Evolutionary conservation across 2,888 invertebrate genomes (phyloP), one percentile per base, ranked within the genome.

Genomic region (Drosophila paracracens): DNA sequence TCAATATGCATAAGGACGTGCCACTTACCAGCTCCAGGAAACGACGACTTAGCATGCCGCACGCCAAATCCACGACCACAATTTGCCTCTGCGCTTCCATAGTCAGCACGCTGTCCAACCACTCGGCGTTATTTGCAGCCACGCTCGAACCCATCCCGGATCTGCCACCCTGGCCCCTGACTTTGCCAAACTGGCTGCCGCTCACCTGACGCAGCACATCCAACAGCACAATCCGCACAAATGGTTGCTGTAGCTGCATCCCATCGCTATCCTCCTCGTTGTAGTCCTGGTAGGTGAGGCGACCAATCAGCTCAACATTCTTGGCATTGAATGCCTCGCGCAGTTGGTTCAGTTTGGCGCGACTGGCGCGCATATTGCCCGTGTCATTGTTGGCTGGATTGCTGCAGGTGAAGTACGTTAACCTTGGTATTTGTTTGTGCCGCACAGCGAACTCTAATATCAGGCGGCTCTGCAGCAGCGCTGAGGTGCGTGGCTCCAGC

Each of bases 361-460:
- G 76, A 43, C 46, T 74, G 82, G 74, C 63, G 51, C 50, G 68
- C 68, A 68, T 58, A 67, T 69, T 72, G 76, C 64, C 67, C 66
- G 80, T 68, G 59, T 73, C 76, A 69, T 81, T 72, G 68, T 54
- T 69, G 70, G 66, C 75, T n/a, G 76, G 65, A 77, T 78, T 83
- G 71, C 75, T 85, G 83, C 93, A 93, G 74, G 91, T 92, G 70
- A 92, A 90, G 76, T 90, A 91, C 74, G 91, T 93, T 67, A 93
- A 79, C 79, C 93, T 80, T 56, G 90, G 82, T 78, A 92, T 92
- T 79, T 91, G 85, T 79, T 92, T 92, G 76, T 91, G 82, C 70
- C 79, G 78, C 70, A 76, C 64, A 18, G 89, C 89, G 70, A 92
- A 91, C 75, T 92, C 86, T 75, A 88, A 65, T 73, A 93, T 86